These are phyloP conservation scores for Aplysina aerophoba DNA, from an alignment of 37 sponge, comb jelly and placozoan species.

Conservation along the genomic window DNA sequence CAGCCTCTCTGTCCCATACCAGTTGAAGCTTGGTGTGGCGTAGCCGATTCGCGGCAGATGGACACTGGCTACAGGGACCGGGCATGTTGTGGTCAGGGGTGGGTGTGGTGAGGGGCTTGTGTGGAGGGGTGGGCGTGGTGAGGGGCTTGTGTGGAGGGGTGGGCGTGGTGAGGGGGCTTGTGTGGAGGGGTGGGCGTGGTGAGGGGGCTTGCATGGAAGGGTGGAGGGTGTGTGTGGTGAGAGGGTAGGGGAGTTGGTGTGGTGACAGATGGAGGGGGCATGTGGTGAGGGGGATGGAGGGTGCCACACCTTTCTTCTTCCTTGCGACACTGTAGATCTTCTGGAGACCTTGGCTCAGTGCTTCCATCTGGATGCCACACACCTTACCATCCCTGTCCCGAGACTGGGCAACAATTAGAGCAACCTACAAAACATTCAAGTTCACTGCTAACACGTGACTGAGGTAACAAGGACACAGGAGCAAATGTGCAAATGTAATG, in stretches of 20 bases:
- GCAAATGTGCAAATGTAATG: too few species aligned
- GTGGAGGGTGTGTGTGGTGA: too few species aligned
- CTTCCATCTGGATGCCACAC: constrained; percentile 77
- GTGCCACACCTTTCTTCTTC: constrained; percentile 49
- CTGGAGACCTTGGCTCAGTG: constrained; percentile 67
- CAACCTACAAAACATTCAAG: constrained; percentile 41
- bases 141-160: background rate
- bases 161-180: background rate
- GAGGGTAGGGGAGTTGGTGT: background rate
- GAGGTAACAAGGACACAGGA: too few species aligned
- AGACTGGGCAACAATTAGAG: constrained; percentile 74
- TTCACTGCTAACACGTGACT: too few species aligned
- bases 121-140: background rate
- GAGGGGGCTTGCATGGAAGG: too few species aligned
- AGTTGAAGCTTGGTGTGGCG: constrained; percentile 83
- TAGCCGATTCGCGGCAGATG: constrained; percentile 84
- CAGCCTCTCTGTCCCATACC: constrained; percentile 87
- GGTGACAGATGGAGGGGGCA: background rate
- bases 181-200: too few species aligned
- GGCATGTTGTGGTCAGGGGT: background rate
- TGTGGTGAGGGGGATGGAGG: background rate
- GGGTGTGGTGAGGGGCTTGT: background rate
- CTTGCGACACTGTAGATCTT: constrained; percentile 56
- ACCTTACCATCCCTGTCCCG: constrained; percentile 43
- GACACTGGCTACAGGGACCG: constrained; percentile 68